Percentiles rank a stretch among this genome's conserved stretches.
phyloP scores from a whole-genome alignment of 2,113 vertebrate species.

The Athene noctua region DNA sequence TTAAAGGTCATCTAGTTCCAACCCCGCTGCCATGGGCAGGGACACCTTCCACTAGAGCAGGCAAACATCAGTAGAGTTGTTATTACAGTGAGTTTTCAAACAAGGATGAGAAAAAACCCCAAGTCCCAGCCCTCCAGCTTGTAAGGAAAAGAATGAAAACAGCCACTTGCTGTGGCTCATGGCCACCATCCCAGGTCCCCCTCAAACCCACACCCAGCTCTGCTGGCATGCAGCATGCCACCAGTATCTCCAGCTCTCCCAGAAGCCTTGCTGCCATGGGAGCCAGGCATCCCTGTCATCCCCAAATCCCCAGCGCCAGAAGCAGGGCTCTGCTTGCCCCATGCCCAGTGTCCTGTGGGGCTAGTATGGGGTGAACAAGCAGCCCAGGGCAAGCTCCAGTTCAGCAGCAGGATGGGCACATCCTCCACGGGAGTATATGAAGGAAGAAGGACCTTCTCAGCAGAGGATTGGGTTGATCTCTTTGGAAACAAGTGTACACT shows the following conservation, averaged over 20 bases:
- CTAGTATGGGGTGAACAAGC: rapidly evolving
- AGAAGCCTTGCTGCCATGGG: rapidly evolving
- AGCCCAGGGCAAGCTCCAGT: rapidly evolving
- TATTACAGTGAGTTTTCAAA: background rate
- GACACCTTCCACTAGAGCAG: too few relatives aligned
- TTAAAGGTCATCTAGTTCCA: too few relatives aligned
- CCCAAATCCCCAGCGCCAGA: rapidly evolving
- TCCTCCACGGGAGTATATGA: rapidly evolving
- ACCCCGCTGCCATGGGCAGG: too few relatives aligned
- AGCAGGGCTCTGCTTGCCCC: background rate
- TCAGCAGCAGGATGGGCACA: background rate
- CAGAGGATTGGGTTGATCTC: too few relatives aligned
- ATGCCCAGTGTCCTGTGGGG: background rate
- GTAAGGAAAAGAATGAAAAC: background rate
- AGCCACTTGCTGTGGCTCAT: background rate
- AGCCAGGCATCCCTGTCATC: background rate
- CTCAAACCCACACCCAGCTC: background rate
- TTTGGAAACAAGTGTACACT: rapidly evolving
- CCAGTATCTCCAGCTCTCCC: background rate
- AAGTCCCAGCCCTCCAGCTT: background rate
- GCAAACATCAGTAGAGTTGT: background rate
- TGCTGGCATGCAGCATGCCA: background rate
- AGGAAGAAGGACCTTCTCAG: background rate
- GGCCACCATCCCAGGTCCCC: background rate
- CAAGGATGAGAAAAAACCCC: background rate